phyloP scores from a whole-genome alignment of 92 coral and sea anemone genomes.

The Umimayanthus kanabou region DNA sequence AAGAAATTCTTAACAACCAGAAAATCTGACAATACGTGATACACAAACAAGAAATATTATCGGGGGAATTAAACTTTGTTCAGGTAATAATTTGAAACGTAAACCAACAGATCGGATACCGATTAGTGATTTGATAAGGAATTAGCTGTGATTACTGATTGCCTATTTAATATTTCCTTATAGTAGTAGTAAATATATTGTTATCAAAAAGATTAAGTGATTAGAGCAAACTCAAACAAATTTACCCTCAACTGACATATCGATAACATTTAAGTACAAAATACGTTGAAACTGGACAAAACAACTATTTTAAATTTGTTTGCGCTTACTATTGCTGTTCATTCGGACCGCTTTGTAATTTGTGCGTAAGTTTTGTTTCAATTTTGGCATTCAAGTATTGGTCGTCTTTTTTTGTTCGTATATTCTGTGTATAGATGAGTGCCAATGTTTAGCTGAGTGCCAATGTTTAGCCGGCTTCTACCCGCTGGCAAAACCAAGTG shows the following conservation, averaged over 20 bases:
- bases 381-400: too few species aligned
- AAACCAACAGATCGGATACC: background rate
- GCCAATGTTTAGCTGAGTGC: too few species aligned
- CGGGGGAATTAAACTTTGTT: background rate
- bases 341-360: background rate
- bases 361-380: background rate
- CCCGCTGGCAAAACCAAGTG: background rate
- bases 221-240: too few species aligned
- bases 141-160: background rate
- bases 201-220: too few species aligned
- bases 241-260: background rate
- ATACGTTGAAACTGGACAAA: background rate
- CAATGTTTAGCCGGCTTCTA: background rate
- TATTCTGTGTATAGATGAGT: background rate
- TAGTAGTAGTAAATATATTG: background rate
- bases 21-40: background rate
- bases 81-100: background rate
- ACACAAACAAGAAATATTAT: constrained; percentile 8
- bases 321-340: background rate
- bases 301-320: too few species aligned
- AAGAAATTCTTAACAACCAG: background rate
- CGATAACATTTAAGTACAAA: background rate
- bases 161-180: background rate
- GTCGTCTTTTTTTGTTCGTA: too few species aligned
- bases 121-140: background rate